phyloP scores from a whole-genome alignment of 1,140 invertebrate species.

The Neodiprion fabricii region DNA sequence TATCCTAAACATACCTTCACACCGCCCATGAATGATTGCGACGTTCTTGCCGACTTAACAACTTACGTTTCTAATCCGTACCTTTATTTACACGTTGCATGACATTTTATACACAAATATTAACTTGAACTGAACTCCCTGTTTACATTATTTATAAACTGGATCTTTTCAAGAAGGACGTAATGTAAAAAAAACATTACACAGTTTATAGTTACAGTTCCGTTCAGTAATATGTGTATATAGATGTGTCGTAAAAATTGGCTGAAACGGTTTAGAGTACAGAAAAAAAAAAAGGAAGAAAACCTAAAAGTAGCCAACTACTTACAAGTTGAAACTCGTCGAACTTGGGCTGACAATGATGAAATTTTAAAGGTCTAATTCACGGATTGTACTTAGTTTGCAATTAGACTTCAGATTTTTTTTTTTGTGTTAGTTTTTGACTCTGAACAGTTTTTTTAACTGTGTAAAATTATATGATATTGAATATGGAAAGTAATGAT shows the following conservation, averaged over 20 bases:
- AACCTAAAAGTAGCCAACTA: conserved; percentile 30
- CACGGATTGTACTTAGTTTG: background rate
- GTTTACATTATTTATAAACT: too few species aligned
- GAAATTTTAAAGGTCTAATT: conserved; percentile 8
- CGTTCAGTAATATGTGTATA: too few species aligned
- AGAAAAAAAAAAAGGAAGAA: background rate
- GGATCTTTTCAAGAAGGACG: too few species aligned
- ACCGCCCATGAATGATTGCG: background rate
- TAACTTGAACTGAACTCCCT: background rate
- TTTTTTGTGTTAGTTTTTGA: too few species aligned
- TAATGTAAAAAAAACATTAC: background rate
- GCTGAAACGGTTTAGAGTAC: too few species aligned
- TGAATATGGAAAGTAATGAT: too few species aligned
- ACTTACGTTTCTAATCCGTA: background rate
- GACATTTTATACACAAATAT: background rate
- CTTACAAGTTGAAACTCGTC: background rate
- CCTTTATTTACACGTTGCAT: background rate
- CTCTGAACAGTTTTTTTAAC: too few species aligned
- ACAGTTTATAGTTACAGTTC: background rate
- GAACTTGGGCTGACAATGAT: background rate
- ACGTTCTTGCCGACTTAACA: background rate
- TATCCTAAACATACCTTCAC: conserved; percentile 1
- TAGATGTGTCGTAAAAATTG: background rate
- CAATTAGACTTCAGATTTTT: too few species aligned
- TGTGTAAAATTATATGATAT: too few species aligned